Percentiles rank a stretch among this genome's conserved stretches.
Conservation (phyloP, 2,113 vertebrate genomes). For the Haemorhous mexicanus region DNA sequence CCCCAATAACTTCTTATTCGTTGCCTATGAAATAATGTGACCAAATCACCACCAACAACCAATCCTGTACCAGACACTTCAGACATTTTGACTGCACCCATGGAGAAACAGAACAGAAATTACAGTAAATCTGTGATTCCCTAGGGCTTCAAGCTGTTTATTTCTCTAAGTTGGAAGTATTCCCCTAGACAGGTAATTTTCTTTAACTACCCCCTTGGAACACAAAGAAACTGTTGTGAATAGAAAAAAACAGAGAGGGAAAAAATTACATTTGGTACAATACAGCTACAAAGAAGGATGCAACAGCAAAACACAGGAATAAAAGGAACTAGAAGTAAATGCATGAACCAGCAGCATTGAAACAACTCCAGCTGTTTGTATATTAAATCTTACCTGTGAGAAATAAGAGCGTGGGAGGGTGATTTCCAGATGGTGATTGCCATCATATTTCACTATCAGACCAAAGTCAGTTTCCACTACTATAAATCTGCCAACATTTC, state of each 20-base stretch:
- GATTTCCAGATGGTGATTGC: slow-evolving; percentile 84
- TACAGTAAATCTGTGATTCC: background rate
- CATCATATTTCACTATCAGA: slow-evolving; percentile 84
- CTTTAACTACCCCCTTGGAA: background rate
- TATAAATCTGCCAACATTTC: slow-evolving; percentile 78
- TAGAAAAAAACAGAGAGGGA: background rate
- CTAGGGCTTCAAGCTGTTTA: background rate
- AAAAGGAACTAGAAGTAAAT: background rate
- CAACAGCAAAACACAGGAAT: background rate
- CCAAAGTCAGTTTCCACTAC: slow-evolving; percentile 85
- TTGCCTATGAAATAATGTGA: background rate
- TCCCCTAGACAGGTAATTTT: background rate
- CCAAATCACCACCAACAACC: background rate
- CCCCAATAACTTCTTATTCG: background rate
- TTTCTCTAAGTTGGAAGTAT: background rate
- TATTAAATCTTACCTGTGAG: slow-evolving; percentile 75
- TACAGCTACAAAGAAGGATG: background rate
- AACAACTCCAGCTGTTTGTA: background rate
- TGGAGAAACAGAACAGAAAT: background rate
- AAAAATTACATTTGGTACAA: background rate
- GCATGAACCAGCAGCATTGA: background rate
- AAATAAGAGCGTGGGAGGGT: slow-evolving; percentile 83
- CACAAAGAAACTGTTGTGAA: background rate
- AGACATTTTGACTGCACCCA: background rate
- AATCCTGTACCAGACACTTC: background rate